phyloP scores from a whole-genome alignment of 2,797 vertebrate genomes.

The Myripristis jacobus region DNA sequence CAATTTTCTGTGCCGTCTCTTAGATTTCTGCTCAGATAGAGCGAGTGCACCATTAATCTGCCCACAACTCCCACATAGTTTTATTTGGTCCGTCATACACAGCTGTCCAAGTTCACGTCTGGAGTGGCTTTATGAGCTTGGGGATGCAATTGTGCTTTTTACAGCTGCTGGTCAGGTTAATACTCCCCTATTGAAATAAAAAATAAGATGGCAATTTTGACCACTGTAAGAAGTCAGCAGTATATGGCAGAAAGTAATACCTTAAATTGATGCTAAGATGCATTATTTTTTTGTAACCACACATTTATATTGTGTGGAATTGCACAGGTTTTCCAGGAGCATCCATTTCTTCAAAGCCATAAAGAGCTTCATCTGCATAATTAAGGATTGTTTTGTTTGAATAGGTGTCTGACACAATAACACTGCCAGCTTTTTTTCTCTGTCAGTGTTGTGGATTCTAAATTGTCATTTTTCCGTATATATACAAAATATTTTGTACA shows the following conservation, averaged over 20 bases:
- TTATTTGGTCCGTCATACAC: slow-evolving; percentile 48
- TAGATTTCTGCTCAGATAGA: slow-evolving; percentile 72
- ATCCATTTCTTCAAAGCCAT: not conserved
- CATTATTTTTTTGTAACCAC: not conserved
- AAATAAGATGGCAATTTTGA: slow-evolving; percentile 36
- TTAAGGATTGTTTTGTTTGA: slow-evolving; percentile 1
- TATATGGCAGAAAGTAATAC: slow-evolving; percentile 19
- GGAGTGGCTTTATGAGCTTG: slow-evolving; percentile 58
- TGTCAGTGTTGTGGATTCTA: not conserved
- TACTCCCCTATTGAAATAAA: slow-evolving; percentile 31
- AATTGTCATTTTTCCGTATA: not conserved
- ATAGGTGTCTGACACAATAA: not conserved
- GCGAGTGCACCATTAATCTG: slow-evolving; percentile 67
- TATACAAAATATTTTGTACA: not conserved
- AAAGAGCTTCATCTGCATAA: not conserved
- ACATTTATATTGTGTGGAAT: not conserved
- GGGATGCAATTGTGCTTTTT: slow-evolving; percentile 32
- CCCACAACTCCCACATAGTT: slow-evolving; percentile 24
- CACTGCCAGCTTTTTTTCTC: slow-evolving; percentile 1
- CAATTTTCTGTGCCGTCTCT: slow-evolving; percentile 45
- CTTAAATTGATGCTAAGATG: slow-evolving; percentile 2
- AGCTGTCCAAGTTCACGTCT: slow-evolving; percentile 52
- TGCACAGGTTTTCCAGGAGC: not conserved
- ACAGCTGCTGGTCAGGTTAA: slow-evolving; percentile 30
- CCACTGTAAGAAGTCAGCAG: slow-evolving; percentile 2